These are phyloP conservation scores for Bombus difficillimus DNA, from an alignment of 1,140 invertebrate species.

Conservation along the genomic window DNA sequence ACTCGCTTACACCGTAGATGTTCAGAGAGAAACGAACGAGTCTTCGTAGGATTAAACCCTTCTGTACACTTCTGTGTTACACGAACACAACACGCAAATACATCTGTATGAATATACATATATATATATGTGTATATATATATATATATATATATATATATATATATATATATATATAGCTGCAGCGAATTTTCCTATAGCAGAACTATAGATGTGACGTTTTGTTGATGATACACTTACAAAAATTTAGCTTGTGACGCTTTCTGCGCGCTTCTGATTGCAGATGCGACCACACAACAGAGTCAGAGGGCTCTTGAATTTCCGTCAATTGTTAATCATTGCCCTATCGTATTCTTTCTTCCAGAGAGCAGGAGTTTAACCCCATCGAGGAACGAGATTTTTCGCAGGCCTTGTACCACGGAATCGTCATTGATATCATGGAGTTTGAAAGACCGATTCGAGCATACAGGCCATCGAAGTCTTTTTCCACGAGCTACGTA, in stretches of 20 bases:
- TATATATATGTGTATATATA: not conserved
- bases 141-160: too few relatives aligned
- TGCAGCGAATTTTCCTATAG: conserved; percentile 36
- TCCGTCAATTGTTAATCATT: not conserved
- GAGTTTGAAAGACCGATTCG: not conserved
- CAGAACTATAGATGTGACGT: conserved; percentile 16
- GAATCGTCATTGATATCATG: not conserved
- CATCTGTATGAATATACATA: not conserved
- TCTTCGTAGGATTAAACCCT: not conserved
- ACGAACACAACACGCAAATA: conserved; percentile 8
- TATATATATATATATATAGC: not conserved
- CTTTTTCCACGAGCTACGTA: not conserved
- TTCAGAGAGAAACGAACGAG: not conserved
- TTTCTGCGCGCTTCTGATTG: conserved; percentile 30
- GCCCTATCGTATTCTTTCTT: not conserved
- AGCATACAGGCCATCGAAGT: not conserved
- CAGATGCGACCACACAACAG: conserved; percentile 3
- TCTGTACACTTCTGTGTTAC: conserved; percentile 8
- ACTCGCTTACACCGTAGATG: conserved; percentile 1
- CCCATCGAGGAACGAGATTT: not conserved
- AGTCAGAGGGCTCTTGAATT: not conserved
- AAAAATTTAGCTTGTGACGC: not conserved
- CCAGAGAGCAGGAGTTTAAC: not conserved
- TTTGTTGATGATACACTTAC: not conserved
- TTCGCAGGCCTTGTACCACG: not conserved